These are phyloP conservation scores for Pempheris klunzingeri DNA, from an alignment of 2,797 vertebrate genomes.

Conservation along the genomic window DNA sequence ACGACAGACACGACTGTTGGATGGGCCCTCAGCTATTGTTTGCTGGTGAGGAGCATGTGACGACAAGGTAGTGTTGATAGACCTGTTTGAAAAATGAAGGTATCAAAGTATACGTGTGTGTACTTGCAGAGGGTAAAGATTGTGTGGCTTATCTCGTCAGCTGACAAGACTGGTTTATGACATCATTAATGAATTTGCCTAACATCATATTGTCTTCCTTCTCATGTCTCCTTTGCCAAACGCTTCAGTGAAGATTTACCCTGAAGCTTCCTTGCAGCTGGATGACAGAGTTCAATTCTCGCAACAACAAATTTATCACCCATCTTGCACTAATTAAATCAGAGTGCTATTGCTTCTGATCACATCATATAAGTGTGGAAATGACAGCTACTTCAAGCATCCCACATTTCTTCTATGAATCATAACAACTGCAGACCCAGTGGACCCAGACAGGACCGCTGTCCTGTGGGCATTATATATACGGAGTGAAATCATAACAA, in stretches of 20 bases:
- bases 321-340: slow-evolving; percentile 67
- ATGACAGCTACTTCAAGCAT: slow-evolving; percentile 50
- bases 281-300: slow-evolving; percentile 30
- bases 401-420: slow-evolving; percentile 55
- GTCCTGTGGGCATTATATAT: slow-evolving; percentile 72
- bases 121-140: neutral
- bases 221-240: slow-evolving; percentile 18
- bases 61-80: neutral
- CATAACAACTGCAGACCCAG: slow-evolving; percentile 54
- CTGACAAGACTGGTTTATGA: slow-evolving; percentile 18
- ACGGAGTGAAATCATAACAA: slow-evolving; percentile 77
- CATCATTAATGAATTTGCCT: slow-evolving; percentile 16
- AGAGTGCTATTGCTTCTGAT: slow-evolving; percentile 44
- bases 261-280: slow-evolving; percentile 7
- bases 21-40: slow-evolving; percentile 32
- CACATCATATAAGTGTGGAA: slow-evolving; percentile 62
- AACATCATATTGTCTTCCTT: slow-evolving; percentile 1
- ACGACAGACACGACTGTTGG: slow-evolving; percentile 34
- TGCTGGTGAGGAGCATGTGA: neutral
- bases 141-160: neutral
- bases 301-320: slow-evolving; percentile 39
- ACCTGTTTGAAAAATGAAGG: slow-evolving; percentile 20
- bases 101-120: neutral
- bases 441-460: slow-evolving; percentile 61
- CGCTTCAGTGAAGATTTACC: slow-evolving; percentile 13